Percentiles rank a stretch among this genome's conserved stretches.
Evolutionary conservation across 2,888 invertebrate species (phyloP).

Genomic region (Gonocerus acuteangulatus): DNA sequence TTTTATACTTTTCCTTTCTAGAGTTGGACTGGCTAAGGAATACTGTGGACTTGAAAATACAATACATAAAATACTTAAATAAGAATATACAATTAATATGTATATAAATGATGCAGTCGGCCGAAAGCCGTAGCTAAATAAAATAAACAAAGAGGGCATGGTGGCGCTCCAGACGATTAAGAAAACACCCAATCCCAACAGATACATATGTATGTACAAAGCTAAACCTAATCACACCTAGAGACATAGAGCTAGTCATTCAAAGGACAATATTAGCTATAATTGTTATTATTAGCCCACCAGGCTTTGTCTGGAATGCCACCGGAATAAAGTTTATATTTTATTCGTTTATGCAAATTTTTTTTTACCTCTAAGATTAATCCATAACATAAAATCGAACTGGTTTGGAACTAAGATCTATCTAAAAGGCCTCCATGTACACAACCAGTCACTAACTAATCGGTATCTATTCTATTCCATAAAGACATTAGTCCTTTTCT

Average conservation of each 20-base stretch:
- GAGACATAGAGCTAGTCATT: constrained; percentile 25
- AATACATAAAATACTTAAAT: not conserved
- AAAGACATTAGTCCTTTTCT: constrained; percentile 9
- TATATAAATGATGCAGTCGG: too few relatives aligned
- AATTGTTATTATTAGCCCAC: not conserved
- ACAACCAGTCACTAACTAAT: constrained; percentile 34
- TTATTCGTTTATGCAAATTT: not conserved
- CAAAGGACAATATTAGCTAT: constrained; percentile 11
- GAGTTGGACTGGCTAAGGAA: constrained; percentile 18
- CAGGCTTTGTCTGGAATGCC: constrained; percentile 28
- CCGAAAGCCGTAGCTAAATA: not conserved
- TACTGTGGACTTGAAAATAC: constrained; percentile 6
- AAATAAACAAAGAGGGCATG: not conserved
- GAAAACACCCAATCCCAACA: constrained; percentile 22
- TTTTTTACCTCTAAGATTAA: not conserved
- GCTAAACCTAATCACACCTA: constrained; percentile 30
- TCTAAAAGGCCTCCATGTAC: constrained; percentile 36
- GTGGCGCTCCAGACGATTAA: constrained; percentile 31
- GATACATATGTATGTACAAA: constrained; percentile 26
- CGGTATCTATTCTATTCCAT: not conserved
- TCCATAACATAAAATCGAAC: not conserved
- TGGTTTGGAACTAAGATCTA: constrained; percentile 21
- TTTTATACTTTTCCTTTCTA: constrained; percentile 12
- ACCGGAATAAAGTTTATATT: constrained; percentile 4
- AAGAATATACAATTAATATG: not conserved